A percentile compares a stretch with the other conserved stretches of the same genome.
Evolutionary conservation across 2,113 vertebrate species (phyloP).

Genomic region (Colius striatus): DNA sequence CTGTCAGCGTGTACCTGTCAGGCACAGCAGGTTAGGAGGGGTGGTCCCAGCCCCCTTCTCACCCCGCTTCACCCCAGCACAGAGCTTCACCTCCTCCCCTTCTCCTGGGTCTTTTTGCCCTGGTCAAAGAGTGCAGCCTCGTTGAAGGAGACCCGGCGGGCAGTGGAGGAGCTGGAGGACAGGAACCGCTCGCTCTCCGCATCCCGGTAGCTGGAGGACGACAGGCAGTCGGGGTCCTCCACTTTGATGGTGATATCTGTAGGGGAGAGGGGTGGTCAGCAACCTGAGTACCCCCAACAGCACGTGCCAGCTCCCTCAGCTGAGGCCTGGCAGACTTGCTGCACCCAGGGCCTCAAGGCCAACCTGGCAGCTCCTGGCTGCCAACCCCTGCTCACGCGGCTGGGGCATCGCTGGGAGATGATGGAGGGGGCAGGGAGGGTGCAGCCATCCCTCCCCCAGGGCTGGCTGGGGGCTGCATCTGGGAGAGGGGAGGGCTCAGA

Average conservation of each 20-base stretch:
- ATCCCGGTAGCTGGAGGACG: constrained; percentile 84
- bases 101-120: constrained; percentile 91
- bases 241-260: constrained; percentile 90
- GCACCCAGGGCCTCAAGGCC: neutral
- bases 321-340: neutral
- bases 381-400: fast-evolving
- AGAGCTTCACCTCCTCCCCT: constrained; percentile 87
- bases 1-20: constrained; percentile 93
- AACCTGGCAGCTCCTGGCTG: neutral
- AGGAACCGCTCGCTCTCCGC: constrained; percentile 92
- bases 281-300: neutral
- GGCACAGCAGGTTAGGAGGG: neutral
- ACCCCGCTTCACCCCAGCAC: fast-evolving
- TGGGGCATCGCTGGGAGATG: neutral
- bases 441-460: fast-evolving
- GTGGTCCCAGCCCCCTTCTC: neutral
- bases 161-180: constrained; percentile 84
- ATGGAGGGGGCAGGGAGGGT: fast-evolving
- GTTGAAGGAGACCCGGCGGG: constrained; percentile 95
- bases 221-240: constrained; percentile 90
- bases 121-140: constrained; percentile 95
- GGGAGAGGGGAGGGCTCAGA: neutral
- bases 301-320: neutral
- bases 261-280: neutral
- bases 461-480: neutral